Evolutionary conservation across 2,797 vertebrate genomes (phyloP).

Genomic region (Tapirus indicus): DNA sequence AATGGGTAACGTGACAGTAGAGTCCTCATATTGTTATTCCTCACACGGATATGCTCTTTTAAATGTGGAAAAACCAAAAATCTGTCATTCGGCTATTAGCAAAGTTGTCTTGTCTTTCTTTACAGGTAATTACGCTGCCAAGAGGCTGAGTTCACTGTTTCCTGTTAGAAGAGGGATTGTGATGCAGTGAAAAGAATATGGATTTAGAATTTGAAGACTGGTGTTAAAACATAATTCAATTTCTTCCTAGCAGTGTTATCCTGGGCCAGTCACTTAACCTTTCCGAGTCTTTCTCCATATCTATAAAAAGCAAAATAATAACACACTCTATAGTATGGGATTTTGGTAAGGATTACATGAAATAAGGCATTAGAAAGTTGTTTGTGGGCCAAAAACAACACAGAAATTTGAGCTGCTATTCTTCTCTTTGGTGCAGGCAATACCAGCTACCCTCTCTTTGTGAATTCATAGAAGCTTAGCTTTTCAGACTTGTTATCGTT

Average conservation of each 20-base stretch:
- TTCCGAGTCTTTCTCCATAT: neutral
- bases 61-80: neutral
- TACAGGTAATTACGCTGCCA: neutral
- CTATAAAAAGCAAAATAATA: neutral
- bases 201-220: neutral
- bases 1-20: neutral
- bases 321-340: neutral
- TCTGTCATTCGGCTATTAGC: neutral
- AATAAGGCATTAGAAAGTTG: neutral
- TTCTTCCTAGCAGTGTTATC: neutral
- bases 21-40: neutral
- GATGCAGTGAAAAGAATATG: neutral
- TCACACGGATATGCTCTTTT: neutral
- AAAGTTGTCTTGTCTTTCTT: neutral
- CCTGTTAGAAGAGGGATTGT: neutral
- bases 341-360: neutral
- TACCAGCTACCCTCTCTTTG: neutral
- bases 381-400: neutral
- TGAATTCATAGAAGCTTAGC: slow-evolving; percentile 14
- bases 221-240: neutral
- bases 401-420: neutral
- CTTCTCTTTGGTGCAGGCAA: neutral
- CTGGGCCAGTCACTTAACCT: slow-evolving; percentile 44
- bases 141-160: neutral
- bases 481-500: slow-evolving; percentile 34